Evolutionary conservation across 2,888 invertebrate species (phyloP).

Genomic region (Crematogaster levior): DNA sequence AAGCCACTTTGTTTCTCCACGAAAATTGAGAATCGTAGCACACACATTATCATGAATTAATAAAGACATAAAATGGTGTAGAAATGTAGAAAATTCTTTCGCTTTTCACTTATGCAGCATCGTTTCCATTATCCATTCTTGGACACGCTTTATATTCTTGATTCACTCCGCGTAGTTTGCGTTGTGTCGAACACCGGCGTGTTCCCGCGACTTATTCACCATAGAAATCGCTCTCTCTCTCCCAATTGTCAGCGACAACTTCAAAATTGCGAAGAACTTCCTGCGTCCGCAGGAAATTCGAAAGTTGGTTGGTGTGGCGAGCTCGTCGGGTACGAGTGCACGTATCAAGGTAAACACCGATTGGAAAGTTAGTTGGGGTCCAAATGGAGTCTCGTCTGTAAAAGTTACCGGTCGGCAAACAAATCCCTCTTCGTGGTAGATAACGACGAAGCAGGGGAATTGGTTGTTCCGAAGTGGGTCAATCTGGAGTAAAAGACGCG

Average conservation of each 20-base stretch:
- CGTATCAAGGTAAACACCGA: constrained; percentile 80
- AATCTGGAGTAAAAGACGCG: constrained; percentile 63
- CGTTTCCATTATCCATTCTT: constrained; percentile 38
- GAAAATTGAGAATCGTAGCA: neutral
- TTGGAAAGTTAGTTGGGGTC: constrained; percentile 78
- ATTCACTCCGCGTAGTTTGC: constrained; percentile 31
- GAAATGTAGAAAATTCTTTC: neutral
- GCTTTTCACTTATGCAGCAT: neutral
- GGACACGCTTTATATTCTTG: constrained; percentile 33
- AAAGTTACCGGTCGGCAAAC: constrained; percentile 77
- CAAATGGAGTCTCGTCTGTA: constrained; percentile 74
- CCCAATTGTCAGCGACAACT: constrained; percentile 54
- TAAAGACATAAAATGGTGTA: neutral
- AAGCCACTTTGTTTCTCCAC: neutral
- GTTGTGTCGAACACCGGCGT: constrained; percentile 11
- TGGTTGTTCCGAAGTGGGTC: constrained; percentile 74
- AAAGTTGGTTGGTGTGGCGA: constrained; percentile 58
- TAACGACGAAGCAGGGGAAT: constrained; percentile 48
- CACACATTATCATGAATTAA: neutral
- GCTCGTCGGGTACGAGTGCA: constrained; percentile 57
- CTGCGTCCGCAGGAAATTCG: constrained; percentile 56
- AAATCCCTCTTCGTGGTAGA: constrained; percentile 68
- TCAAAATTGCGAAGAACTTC: constrained; percentile 61
- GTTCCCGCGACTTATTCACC: constrained; percentile 44
- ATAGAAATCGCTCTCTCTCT: constrained; percentile 39